Percentiles rank a stretch among this genome's conserved stretches.
phyloP scores from a whole-genome alignment of 2,113 vertebrate species.

The Lucifuga dentata region DNA sequence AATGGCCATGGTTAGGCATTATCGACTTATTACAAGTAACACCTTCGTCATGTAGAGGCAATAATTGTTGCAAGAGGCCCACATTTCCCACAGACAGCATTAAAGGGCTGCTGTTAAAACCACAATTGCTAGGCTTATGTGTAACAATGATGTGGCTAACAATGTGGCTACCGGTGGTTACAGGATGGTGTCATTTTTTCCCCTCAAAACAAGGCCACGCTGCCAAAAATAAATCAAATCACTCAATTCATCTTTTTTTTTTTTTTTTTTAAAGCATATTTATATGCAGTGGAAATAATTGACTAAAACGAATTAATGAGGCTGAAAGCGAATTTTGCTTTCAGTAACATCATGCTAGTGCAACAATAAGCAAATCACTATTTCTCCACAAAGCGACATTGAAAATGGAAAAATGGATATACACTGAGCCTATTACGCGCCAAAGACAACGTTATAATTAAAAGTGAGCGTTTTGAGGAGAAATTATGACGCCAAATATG shows the following conservation, averaged over 20 bases:
- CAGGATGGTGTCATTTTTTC: slow-evolving; percentile 16
- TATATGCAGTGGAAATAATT: no score
- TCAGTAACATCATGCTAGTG: no score
- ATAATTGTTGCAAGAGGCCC: neutral
- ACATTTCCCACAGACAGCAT: neutral
- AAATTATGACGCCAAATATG: neutral
- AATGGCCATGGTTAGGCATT: neutral
- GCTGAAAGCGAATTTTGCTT: no score
- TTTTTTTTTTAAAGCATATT: no score
- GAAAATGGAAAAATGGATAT: slow-evolving; percentile 32
- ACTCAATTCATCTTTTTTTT: no score
- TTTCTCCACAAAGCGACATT: slow-evolving; percentile 32
- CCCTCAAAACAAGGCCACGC: slow-evolving; percentile 2
- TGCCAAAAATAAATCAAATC: neutral
- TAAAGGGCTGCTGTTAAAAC: slow-evolving; percentile 20
- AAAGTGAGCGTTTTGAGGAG: no score
- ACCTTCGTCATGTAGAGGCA: neutral
- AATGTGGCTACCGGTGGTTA: slow-evolving; percentile 2
- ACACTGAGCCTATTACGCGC: neutral
- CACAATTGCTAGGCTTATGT: slow-evolving; percentile 1
- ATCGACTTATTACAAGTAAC: slow-evolving; percentile 4
- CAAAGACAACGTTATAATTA: no score
- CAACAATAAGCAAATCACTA: no score
- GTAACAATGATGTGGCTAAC: slow-evolving; percentile 21
- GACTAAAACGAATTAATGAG: no score